Evolutionary conservation across 2,797 vertebrate species (phyloP).

Genomic region (Serranus cabrilla): DNA sequence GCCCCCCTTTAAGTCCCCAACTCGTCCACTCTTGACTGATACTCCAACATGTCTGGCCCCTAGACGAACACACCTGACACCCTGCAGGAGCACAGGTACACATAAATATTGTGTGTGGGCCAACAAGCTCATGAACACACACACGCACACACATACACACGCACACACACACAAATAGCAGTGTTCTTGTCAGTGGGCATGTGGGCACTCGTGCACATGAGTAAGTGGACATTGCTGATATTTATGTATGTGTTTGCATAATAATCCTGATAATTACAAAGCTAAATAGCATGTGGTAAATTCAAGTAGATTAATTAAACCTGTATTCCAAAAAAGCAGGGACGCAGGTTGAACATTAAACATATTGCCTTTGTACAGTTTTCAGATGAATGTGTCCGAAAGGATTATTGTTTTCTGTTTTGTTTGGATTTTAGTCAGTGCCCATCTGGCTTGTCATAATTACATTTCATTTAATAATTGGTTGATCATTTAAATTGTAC

Average conservation of each 20-base stretch:
- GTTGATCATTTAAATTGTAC: neutral
- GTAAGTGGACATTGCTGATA: neutral
- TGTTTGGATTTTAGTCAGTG: too few species aligned
- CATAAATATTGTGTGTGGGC: conserved; percentile 38
- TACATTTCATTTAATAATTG: neutral
- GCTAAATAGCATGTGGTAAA: neutral
- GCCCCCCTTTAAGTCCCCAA: conserved; percentile 69
- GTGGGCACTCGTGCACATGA: neutral
- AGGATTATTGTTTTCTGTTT: too few species aligned
- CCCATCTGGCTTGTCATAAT: neutral
- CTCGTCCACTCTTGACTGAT: conserved; percentile 68
- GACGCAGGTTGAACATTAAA: too few species aligned
- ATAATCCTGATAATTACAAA: neutral
- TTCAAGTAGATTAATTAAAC: neutral
- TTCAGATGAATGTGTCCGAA: too few species aligned
- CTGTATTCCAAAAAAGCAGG: too few species aligned
- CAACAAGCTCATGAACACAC: conserved; percentile 37
- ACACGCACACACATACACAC: conserved; percentile 29
- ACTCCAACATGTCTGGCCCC: conserved; percentile 55
- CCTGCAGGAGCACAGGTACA: conserved; percentile 49
- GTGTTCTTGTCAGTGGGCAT: neutral
- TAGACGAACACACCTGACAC: conserved; percentile 72
- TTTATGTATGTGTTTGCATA: neutral
- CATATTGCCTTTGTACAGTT: too few species aligned
- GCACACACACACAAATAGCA: conserved; percentile 10